A percentile compares a stretch with the other conserved stretches of the same genome.
Evolutionary conservation across 1,140 invertebrate species (phyloP).

Genomic region (Drosophila sulfurigaster): DNA sequence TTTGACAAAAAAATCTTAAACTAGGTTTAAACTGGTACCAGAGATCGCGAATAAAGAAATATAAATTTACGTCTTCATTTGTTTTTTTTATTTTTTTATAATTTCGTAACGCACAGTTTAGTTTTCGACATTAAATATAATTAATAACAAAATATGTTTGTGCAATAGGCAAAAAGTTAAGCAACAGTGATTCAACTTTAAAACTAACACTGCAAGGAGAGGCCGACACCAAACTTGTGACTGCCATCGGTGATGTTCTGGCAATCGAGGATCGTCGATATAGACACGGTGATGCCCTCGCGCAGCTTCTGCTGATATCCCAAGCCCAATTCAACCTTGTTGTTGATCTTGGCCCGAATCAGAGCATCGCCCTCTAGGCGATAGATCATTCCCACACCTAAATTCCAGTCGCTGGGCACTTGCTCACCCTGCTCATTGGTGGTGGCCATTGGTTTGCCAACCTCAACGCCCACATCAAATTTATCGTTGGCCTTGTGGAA

Average conservation of each 20-base stretch:
- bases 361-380: conserved; percentile 57
- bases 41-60: too few species aligned
- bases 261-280: conserved; percentile 54
- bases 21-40: too few species aligned
- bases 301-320: conserved; percentile 67
- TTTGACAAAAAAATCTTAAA: too few species aligned
- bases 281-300: conserved; percentile 60
- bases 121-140: too few species aligned
- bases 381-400: conserved; percentile 62
- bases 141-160: too few species aligned
- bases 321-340: conserved; percentile 51
- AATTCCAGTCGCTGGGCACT: not conserved
- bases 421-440: not conserved
- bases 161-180: not conserved
- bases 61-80: too few species aligned
- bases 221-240: conserved; percentile 63
- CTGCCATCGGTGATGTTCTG: conserved; percentile 40
- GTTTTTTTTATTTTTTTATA: too few species aligned
- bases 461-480: conserved; percentile 46
- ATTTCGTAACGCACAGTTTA: too few species aligned
- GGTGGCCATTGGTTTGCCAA: conserved; percentile 11
- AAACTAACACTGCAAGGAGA: conserved; percentile 59
- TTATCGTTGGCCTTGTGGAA: conserved; percentile 56
- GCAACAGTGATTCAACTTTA: not conserved
- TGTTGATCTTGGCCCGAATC: conserved; percentile 66